Evolutionary conservation across 2,113 vertebrate genomes (phyloP).

Genomic region (Brachyhypopomus occidentalis): DNA sequence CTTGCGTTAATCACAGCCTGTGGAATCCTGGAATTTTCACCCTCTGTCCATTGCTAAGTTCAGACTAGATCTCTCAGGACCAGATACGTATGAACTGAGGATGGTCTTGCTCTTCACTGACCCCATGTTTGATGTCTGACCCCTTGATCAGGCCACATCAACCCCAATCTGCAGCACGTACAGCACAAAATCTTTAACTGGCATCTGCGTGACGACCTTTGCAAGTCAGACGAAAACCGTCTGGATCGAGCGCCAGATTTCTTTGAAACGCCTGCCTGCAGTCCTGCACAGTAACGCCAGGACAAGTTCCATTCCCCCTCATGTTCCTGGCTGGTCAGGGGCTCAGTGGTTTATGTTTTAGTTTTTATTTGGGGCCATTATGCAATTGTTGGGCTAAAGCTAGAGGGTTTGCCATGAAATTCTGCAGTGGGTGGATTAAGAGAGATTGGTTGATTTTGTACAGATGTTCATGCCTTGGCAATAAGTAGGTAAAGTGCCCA

Average conservation of each 20-base stretch:
- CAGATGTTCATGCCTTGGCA: background rate
- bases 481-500: background rate
- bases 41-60: background rate
- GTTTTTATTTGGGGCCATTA: background rate
- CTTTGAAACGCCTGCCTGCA: background rate
- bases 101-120: background rate
- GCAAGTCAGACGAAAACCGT: conserved; percentile 15
- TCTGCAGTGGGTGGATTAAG: background rate
- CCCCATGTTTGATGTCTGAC: background rate
- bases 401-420: background rate
- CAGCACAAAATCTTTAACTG: background rate
- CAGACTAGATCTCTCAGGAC: background rate
- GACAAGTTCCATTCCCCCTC: background rate
- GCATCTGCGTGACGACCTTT: background rate
- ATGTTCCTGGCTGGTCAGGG: conserved; percentile 6
- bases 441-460: background rate
- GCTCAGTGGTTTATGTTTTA: background rate
- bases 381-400: background rate
- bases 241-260: background rate
- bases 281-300: conserved; percentile 10
- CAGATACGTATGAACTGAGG: background rate
- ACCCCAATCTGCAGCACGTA: background rate
- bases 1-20: background rate
- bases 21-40: conserved; percentile 1
- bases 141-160: background rate